A percentile compares a stretch with the other conserved stretches of the same genome.
Evolutionary conservation across 2,888 invertebrate genomes (phyloP).

Genomic region (Rhodophaea formosa): DNA sequence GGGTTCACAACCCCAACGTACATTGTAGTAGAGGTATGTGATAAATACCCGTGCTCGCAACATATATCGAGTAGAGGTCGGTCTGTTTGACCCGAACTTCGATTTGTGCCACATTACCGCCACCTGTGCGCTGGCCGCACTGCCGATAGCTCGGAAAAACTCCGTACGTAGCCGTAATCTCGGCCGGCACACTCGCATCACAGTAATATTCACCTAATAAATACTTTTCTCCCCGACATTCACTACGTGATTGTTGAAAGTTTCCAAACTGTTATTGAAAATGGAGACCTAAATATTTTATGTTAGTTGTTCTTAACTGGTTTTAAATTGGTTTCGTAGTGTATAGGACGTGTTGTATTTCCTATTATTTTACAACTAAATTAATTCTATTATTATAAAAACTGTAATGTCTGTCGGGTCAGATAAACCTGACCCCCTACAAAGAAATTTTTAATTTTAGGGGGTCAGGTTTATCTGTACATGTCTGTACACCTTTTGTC

Average conservation of each 20-base stretch:
- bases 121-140: conserved; percentile 68
- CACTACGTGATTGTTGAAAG: conserved; percentile 54
- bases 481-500: too few relatives aligned
- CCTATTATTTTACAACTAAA: too few relatives aligned
- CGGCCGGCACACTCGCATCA: conserved; percentile 53
- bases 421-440: too few relatives aligned
- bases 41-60: conserved; percentile 9
- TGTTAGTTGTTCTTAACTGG: conserved; percentile 27
- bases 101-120: conserved; percentile 65
- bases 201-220: conserved; percentile 72
- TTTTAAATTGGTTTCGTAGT: neutral
- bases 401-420: too few relatives aligned
- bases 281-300: conserved; percentile 56
- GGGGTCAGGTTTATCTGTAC: too few relatives aligned
- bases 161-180: conserved; percentile 56
- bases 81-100: conserved; percentile 52
- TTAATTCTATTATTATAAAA: too few relatives aligned
- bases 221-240: conserved; percentile 64
- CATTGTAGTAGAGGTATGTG: conserved; percentile 6
- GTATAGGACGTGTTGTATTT: neutral
- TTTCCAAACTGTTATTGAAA: conserved; percentile 64
- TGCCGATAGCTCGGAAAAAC: conserved; percentile 51
- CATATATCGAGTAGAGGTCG: conserved; percentile 26
- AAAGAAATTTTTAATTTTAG: too few relatives aligned
- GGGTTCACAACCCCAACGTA: neutral